Evolutionary conservation across 2,113 vertebrate genomes (phyloP).

Genomic region (Halcyon malimbica): DNA sequence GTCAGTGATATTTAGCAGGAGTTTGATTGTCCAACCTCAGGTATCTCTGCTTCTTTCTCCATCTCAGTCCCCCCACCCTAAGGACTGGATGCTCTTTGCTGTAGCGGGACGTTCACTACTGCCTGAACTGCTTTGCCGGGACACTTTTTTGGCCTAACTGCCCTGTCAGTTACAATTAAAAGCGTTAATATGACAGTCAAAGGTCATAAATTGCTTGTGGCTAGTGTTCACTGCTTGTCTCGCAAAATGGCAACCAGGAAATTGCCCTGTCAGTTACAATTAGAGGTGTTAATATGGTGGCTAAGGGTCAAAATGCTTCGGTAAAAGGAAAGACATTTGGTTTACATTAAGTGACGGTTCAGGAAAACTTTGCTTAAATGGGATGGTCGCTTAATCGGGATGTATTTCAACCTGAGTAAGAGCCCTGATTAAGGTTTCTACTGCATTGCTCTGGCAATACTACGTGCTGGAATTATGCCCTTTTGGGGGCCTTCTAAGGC

Average conservation of each 20-base stretch:
- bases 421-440: not conserved
- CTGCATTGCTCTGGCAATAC: not conserved
- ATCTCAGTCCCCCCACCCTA: not conserved
- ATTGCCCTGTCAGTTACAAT: slow-evolving; percentile 74
- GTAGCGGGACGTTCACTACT: not conserved
- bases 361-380: slow-evolving; percentile 47
- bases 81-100: not conserved
- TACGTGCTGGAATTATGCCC: not conserved
- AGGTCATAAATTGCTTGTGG: slow-evolving; percentile 72
- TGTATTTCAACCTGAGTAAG: not conserved
- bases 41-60: not conserved
- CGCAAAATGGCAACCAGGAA: slow-evolving; percentile 67
- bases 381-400: not conserved
- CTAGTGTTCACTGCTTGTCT: slow-evolving; percentile 58
- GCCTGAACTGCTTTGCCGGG: not conserved
- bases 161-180: slow-evolving; percentile 71
- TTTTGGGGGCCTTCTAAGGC: not conserved
- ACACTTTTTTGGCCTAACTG: slow-evolving; percentile 50
- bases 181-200: slow-evolving; percentile 68
- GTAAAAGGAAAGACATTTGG: slow-evolving; percentile 58
- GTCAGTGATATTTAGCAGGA: not conserved
- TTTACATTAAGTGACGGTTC: slow-evolving; percentile 55
- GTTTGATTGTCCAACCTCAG: not conserved
- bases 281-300: slow-evolving; percentile 72
- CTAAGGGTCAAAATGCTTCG: slow-evolving; percentile 60